Evolutionary conservation across 2,888 invertebrate species (phyloP).

Genomic region (Dicyrtoma fusca): DNA sequence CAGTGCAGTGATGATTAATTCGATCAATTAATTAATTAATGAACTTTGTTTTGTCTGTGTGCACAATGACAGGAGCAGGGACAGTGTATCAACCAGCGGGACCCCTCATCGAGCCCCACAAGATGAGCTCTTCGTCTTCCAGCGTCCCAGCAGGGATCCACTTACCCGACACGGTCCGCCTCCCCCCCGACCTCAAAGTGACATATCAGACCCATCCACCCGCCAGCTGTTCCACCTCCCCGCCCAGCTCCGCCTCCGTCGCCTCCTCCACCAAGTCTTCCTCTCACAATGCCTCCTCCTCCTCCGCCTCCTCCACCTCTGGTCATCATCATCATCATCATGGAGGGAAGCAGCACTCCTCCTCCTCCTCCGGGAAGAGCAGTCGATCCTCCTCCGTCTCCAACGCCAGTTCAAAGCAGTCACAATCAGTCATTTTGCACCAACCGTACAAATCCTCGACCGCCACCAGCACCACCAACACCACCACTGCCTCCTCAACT

Average conservation of each 20-base stretch:
- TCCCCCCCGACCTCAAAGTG: slow-evolving; percentile 56
- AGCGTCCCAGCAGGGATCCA: slow-evolving; percentile 44
- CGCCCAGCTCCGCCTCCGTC: slow-evolving; percentile 34
- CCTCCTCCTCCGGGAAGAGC: background rate
- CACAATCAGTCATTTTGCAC: slow-evolving; percentile 42
- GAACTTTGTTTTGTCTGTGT: too few relatives aligned
- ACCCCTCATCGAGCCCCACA: slow-evolving; percentile 70
- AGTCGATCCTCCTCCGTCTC: background rate
- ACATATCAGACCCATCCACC: slow-evolving; percentile 56
- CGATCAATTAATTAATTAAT: too few relatives aligned
- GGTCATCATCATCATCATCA: too few relatives aligned
- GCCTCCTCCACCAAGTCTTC: slow-evolving; percentile 11
- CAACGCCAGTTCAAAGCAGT: background rate
- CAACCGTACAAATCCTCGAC: slow-evolving; percentile 55
- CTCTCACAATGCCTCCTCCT: background rate
- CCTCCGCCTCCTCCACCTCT: background rate
- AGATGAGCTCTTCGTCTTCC: slow-evolving; percentile 33
- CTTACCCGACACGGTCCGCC: slow-evolving; percentile 54
- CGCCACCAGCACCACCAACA: too few relatives aligned
- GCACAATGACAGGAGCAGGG: slow-evolving; percentile 44
- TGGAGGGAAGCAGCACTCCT: background rate
- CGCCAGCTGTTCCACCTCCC: slow-evolving; percentile 38
- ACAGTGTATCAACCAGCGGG: slow-evolving; percentile 81
- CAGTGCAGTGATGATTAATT: too few relatives aligned
- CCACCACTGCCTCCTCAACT: slow-evolving; percentile 19